These are phyloP conservation scores for Syritta pipiens DNA, from an alignment of 2,888 invertebrate genomes.

Conservation along the genomic window DNA sequence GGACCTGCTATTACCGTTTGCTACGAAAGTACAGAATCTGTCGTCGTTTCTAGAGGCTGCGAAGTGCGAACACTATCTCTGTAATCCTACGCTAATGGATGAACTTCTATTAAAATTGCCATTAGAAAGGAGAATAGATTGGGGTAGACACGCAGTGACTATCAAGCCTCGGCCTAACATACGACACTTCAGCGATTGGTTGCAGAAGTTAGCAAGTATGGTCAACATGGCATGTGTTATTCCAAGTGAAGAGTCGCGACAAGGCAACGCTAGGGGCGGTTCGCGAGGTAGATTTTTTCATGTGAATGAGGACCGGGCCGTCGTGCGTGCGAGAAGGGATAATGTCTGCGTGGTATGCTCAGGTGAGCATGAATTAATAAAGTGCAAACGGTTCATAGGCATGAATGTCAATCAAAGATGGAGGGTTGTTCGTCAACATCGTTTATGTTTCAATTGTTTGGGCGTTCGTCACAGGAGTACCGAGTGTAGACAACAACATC, in stretches of 20 bases:
- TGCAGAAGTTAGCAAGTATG: not conserved
- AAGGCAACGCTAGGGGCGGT: too few relatives aligned
- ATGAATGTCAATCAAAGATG: constrained; percentile 4
- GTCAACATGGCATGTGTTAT: not conserved
- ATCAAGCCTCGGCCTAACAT: constrained; percentile 20
- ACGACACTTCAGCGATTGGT: constrained; percentile 38
- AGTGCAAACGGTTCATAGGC: constrained; percentile 1
- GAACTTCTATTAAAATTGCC: constrained; percentile 49
- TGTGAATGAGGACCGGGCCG: too few relatives aligned
- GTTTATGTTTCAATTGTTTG: constrained; percentile 49
- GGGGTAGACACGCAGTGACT: constrained; percentile 17
- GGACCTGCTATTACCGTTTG: constrained; percentile 33
- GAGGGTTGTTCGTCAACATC: constrained; percentile 20
- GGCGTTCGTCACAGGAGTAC: constrained; percentile 8
- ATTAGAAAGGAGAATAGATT: constrained; percentile 21
- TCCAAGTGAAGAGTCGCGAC: too few relatives aligned
- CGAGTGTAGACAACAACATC: constrained; percentile 3
- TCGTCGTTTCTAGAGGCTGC: constrained; percentile 46
- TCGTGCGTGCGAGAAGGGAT: too few relatives aligned
- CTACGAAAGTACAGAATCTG: constrained; percentile 57
- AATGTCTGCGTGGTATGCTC: too few relatives aligned
- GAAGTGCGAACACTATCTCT: constrained; percentile 38
- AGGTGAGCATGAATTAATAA: not conserved
- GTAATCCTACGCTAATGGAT: constrained; percentile 53
- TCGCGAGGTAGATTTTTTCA: too few relatives aligned